Evolutionary conservation across 2,113 vertebrate genomes (phyloP), one percentile per base, ranked within the genome.

Genomic region (Alligator mississippiensis): DNA sequence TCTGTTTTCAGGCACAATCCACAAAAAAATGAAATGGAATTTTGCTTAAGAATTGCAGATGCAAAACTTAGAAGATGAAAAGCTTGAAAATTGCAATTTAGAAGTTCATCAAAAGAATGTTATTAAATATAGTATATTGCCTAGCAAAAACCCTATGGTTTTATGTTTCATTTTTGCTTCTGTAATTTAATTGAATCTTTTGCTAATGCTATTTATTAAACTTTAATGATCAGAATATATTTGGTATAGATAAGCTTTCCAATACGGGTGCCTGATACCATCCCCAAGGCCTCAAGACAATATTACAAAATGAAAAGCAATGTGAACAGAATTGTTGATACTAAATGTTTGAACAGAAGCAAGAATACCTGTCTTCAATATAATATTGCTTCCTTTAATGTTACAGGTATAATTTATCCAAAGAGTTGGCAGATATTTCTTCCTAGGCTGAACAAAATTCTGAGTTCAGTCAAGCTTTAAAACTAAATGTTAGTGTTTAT

Each of bases 351-450:
- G 14, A 38, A 38, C 25, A 64, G 30, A 90, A 27, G 25, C 38
- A 85, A 17, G 84, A 78, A 4, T 2, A 12, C 9, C 2, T 28
- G 3, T 27, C 38, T 83, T 27, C 30, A 88, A 87, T 74, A 47
- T 27, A 74, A 22, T 57, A 11, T 81, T 82, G 21, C 68, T 72
- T 89, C 57, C 58, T 94, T 72, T 82, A 93, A 30, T 84, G 54
- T 59, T 9, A 6, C 34, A 34, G 22, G 11, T 84, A 30, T 77
- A 84, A 38, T 80, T 16, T 47, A 16, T 82, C 70, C 80, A 82
- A 87, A 80, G 34, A 28, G 87, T 82, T 90, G 90, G 28, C 76
- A 95, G 77, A 6, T 80, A 81, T 21, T 95, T 80, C 62, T 82
- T 84, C 28, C 28, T 59, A 68, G 57, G 79, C 63, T 92, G 18